phyloP scores from a whole-genome alignment of 2,113 vertebrate genomes.

The Gnathonemus echidnorhynchus region DNA sequence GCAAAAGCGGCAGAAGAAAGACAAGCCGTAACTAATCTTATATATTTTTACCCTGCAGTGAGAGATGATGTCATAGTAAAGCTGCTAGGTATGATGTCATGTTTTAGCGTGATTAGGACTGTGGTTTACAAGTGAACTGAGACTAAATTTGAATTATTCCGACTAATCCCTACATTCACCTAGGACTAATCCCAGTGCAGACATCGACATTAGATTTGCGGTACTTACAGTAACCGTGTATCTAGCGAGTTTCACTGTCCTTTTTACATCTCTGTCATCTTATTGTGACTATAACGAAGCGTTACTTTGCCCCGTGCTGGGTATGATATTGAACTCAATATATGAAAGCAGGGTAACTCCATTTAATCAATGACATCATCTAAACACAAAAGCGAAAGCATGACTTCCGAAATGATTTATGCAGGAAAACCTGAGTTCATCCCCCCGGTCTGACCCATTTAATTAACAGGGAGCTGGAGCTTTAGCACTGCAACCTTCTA shows the following conservation, averaged over 20 bases:
- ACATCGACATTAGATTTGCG: neutral
- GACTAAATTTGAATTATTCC: neutral
- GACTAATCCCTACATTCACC: neutral
- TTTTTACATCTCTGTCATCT: neutral
- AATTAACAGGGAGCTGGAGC: neutral
- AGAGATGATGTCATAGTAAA: neutral
- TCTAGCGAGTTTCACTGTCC: neutral
- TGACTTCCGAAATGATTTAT: neutral
- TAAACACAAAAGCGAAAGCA: neutral
- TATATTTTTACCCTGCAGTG: neutral
- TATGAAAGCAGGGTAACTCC: neutral
- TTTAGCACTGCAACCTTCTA: neutral
- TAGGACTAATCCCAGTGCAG: neutral
- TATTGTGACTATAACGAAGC: neutral
- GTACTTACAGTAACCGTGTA: neutral
- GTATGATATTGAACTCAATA: neutral
- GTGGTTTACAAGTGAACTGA: neutral
- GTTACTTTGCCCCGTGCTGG: neutral
- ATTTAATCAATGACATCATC: neutral
- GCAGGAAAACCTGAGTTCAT: neutral
- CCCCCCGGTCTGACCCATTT: neutral
- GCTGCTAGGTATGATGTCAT: neutral
- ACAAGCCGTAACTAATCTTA: neutral
- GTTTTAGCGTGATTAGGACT: neutral
- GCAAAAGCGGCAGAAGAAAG: neutral